Conservation (phyloP, 2,113 vertebrate species). For the Actenoides lindsayi region DNA sequence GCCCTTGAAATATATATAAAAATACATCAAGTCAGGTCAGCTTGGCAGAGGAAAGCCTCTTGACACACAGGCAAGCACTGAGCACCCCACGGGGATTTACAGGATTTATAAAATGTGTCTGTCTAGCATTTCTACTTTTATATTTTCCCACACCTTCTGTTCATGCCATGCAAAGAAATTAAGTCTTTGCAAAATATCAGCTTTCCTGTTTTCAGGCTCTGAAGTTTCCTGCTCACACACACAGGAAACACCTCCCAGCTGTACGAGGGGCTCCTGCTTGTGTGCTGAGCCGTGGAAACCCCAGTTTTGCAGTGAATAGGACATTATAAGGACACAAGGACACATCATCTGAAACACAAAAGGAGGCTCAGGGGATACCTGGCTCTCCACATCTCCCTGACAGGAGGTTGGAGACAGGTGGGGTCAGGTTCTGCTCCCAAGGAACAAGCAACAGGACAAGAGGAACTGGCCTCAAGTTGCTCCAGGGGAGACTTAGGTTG, state of each 20-base stretch:
- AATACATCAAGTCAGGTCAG: neutral
- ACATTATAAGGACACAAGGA: neutral
- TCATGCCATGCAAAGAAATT: rapidly evolving
- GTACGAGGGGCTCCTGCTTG: neutral
- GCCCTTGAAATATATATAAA: neutral
- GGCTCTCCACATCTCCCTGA: no score
- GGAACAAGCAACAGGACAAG: neutral
- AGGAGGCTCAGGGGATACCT: no score
- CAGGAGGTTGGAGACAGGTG: no score
- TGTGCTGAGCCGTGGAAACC: neutral
- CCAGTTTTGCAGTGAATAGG: neutral
- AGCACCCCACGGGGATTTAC: neutral
- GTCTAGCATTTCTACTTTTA: rapidly evolving
- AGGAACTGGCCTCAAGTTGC: neutral
- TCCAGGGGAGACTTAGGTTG: neutral
- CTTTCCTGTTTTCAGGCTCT: neutral
- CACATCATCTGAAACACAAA: no score
- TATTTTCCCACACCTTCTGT: neutral
- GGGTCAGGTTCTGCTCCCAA: neutral
- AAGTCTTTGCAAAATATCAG: neutral
- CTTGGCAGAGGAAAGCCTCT: neutral
- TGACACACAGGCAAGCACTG: neutral
- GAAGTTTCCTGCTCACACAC: rapidly evolving
- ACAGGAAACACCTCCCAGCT: neutral
- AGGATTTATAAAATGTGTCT: neutral